Evolutionary conservation across 2,797 vertebrate genomes (phyloP), one percentile per base, ranked within the genome.

Genomic region (Catamblyrhynchus diadema): DNA sequence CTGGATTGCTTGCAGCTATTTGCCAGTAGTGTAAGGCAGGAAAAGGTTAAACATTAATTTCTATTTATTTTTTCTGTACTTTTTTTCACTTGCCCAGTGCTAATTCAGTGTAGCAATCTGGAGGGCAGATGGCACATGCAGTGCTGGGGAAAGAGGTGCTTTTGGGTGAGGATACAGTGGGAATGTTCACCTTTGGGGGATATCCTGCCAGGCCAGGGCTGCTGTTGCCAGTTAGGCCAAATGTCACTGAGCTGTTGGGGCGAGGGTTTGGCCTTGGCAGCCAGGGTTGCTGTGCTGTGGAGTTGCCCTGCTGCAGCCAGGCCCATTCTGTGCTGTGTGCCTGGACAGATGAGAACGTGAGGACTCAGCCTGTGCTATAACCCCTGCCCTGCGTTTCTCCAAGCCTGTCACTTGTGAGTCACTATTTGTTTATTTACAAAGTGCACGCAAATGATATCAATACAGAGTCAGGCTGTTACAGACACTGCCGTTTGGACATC

Each of bases 371-470:
- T 50, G 60, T 53, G 28, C 89, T 66, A 10, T 12, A 57, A 74
- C 14, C 50, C 41, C 74, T 88, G 71, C 56, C 64, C 60, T 37
- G 60, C 21, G 51, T 64, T 94, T 90, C 61, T 86, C 73, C 64
- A 54, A n/a, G 62, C 28, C 66, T 1, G 2, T 72, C 54, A 48
- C 24, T 57, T 60, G 9, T 84, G 87, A 94, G 57, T 94, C 94
- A 93, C 30, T 66, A 12, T 59, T 86, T 80, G 54, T 94, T 94
- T 94, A 71, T 95, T 93, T 86, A 83, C 69, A 78, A 67, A 80
- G 53, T 0, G 0, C 48, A 67, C 0, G 1, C 41, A 73, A 80
- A 47, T 0, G 2, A 8, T 75, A 69, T 12, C 72, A 47, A 25
- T 53, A 19, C 22, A 41, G 73, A 69, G 21, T n/a, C 50, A 78